phyloP scores from a whole-genome alignment of 2,797 vertebrate species.

The Falco biarmicus region DNA sequence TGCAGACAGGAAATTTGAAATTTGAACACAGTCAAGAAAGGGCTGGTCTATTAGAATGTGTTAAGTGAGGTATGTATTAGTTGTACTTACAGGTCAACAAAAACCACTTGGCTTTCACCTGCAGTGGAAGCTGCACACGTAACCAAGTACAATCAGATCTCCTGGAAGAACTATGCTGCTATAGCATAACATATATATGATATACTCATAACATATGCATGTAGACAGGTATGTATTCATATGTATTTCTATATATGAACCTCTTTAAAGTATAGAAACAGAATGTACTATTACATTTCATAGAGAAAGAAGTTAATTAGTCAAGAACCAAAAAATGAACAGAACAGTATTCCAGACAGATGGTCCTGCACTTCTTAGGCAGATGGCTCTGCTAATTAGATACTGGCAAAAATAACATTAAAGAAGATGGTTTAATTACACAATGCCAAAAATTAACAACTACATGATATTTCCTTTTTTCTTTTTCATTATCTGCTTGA shows the following conservation, averaged over 20 bases:
- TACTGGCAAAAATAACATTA: slow-evolving; percentile 76
- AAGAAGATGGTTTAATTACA: slow-evolving; percentile 78
- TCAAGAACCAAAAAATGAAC: slow-evolving; percentile 66
- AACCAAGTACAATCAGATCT: not conserved
- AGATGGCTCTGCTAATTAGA: slow-evolving; percentile 83
- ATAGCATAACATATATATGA: not conserved
- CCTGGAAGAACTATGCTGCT: not conserved
- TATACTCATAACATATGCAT: not conserved
- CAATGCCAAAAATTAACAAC: slow-evolving; percentile 71
- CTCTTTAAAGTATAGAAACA: slow-evolving; percentile 46
- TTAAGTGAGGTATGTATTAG: not conserved
- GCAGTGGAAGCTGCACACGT: not conserved
- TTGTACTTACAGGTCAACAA: not conserved
- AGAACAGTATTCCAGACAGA: slow-evolving; percentile 75
- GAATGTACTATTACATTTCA: slow-evolving; percentile 45
- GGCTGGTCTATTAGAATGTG: not conserved
- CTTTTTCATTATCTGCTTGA: slow-evolving; percentile 56
- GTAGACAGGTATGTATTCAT: not conserved
- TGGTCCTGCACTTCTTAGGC: slow-evolving; percentile 73
- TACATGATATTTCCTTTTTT: slow-evolving; percentile 57
- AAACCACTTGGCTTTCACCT: not conserved
- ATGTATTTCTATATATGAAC: not conserved
- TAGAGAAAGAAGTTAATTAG: slow-evolving; percentile 68
- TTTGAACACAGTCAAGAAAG: not conserved
- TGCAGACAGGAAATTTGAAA: not conserved